Conservation (phyloP, 2,888 invertebrate genomes). For the Volucella inanis region DNA sequence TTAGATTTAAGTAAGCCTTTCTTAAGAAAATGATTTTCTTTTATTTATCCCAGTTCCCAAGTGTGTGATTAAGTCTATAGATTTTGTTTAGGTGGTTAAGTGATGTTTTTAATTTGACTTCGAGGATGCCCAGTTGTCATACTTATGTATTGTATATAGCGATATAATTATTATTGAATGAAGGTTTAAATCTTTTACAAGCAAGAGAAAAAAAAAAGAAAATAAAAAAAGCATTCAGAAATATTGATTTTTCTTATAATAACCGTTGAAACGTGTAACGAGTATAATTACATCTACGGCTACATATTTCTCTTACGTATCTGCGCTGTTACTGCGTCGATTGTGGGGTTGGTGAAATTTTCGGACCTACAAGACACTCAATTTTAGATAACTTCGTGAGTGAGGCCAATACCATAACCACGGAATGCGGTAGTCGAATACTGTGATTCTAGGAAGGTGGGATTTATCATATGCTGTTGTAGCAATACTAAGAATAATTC, state of each 20-base stretch:
- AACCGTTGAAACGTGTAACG: not conserved
- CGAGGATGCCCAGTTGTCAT: slow-evolving; percentile 55
- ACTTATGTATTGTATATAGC: slow-evolving; percentile 13
- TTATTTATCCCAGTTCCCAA: slow-evolving; percentile 9
- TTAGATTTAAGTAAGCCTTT: not conserved
- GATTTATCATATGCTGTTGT: too few species aligned
- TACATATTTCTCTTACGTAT: too few species aligned
- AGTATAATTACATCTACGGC: not conserved
- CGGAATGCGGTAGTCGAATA: too few species aligned
- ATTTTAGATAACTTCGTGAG: too few species aligned
- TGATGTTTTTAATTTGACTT: slow-evolving; percentile 25
- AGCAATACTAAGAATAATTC: too few species aligned
- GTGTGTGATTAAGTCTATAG: slow-evolving; percentile 56
- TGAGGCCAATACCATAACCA: too few species aligned
- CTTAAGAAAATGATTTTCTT: not conserved
- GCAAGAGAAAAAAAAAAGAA: not conserved
- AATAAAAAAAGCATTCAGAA: not conserved
- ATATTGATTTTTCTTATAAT: not conserved
- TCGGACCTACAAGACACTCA: too few species aligned
- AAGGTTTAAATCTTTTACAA: slow-evolving; percentile 50
- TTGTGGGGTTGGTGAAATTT: too few species aligned
- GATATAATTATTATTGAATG: slow-evolving; percentile 36
- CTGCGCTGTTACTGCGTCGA: too few species aligned
- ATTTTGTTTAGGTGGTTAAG: slow-evolving; percentile 48
- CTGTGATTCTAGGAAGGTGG: too few species aligned